phyloP scores from a whole-genome alignment of 2,113 vertebrate species.

The Caracal caracal region DNA sequence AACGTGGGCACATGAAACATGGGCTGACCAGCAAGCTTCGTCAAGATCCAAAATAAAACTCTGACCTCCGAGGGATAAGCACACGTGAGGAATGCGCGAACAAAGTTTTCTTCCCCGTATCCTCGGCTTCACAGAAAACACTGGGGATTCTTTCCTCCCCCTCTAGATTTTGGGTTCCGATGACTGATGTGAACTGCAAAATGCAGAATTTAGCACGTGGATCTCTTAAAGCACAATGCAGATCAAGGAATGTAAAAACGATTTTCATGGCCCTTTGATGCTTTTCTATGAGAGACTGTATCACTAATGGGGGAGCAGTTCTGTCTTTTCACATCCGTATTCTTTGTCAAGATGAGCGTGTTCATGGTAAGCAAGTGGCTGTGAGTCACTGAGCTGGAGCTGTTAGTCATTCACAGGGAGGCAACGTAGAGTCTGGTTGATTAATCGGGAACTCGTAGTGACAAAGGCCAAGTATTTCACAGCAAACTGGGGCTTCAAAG shows the following conservation, averaged over 20 bases:
- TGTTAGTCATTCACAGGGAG: constrained; percentile 60
- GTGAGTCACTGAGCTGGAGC: constrained; percentile 5
- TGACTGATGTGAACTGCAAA: background rate
- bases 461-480: constrained; percentile 69
- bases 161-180: constrained; percentile 28
- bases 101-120: constrained; percentile 7
- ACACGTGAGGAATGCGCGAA: constrained; percentile 59
- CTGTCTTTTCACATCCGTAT: constrained; percentile 15
- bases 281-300: background rate
- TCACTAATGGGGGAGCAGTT: background rate
- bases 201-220: background rate
- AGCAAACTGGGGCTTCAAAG: constrained; percentile 66
- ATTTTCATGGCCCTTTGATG: constrained; percentile 21
- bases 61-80: background rate
- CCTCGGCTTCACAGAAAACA: constrained; percentile 32
- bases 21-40: constrained; percentile 11
- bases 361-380: constrained; percentile 49
- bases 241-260: constrained; percentile 69
- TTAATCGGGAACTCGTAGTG: constrained; percentile 40
- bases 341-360: constrained; percentile 36
- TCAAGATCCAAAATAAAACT: constrained; percentile 39
- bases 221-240: constrained; percentile 9
- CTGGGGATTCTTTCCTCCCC: background rate
- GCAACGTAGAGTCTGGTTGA: constrained; percentile 51
- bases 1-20: background rate